phyloP scores from a whole-genome alignment of 2,888 invertebrate species.

The Netelia inedita region DNA sequence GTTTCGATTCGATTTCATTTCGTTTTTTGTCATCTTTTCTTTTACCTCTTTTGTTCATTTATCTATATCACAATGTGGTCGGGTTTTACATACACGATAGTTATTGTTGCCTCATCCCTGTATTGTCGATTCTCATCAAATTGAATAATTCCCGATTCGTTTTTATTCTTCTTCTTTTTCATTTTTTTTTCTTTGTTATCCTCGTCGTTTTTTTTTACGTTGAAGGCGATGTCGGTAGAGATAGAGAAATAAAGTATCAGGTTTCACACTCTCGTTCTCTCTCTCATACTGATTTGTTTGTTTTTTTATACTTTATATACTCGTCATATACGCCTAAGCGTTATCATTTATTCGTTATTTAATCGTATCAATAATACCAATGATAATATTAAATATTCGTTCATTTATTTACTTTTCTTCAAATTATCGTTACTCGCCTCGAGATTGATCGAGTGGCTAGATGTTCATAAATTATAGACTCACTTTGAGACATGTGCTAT shows the following conservation, averaged over 20 bases:
- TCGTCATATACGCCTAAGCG: constrained; percentile 44
- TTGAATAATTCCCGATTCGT: constrained; percentile 71
- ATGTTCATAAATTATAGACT: constrained; percentile 61
- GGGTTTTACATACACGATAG: constrained; percentile 80
- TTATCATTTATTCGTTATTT: constrained; percentile 56
- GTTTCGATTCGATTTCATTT: constrained; percentile 56
- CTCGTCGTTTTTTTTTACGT: constrained; percentile 77
- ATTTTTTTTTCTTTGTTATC: constrained; percentile 53
- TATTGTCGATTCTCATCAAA: constrained; percentile 83
- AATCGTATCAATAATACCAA: constrained; percentile 51
- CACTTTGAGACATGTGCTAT: constrained; percentile 66
- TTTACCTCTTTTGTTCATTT: constrained; percentile 63
- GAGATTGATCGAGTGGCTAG: constrained; percentile 51
- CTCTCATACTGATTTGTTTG: constrained; percentile 46
- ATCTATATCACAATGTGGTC: constrained; percentile 73
- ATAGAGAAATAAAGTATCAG: constrained; percentile 82
- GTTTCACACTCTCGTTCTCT: constrained; percentile 56
- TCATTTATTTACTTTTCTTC: constrained; percentile 18
- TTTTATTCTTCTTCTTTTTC: constrained; percentile 56
- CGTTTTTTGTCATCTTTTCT: constrained; percentile 62
- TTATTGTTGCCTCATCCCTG: constrained; percentile 85
- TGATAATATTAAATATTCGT: constrained; percentile 51
- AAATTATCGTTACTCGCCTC: constrained; percentile 45
- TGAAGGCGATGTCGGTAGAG: constrained; percentile 84
- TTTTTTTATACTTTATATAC: constrained; percentile 48